Evolutionary conservation across 1,140 invertebrate species (phyloP).

Genomic region (Rhopalosiphum maidis): DNA sequence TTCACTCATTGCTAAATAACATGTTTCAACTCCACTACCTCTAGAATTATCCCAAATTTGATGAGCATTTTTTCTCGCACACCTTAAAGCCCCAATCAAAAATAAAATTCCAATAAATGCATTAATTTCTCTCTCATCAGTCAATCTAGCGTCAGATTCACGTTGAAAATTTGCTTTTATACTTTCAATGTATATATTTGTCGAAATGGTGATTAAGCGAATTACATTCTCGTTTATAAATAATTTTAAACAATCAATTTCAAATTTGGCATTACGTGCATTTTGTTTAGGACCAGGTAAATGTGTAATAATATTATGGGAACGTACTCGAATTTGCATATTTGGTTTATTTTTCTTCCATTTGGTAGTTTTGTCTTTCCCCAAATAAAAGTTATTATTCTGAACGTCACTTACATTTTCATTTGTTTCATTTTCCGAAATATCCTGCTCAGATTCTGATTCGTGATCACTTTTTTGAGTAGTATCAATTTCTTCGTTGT

Average conservation of each 20-base stretch:
- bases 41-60: conserved; percentile 61
- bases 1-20: conserved; percentile 60
- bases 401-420: conserved; percentile 6
- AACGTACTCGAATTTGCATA: not conserved
- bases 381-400: conserved; percentile 41
- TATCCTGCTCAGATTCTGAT: not conserved
- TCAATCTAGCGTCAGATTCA: conserved; percentile 50
- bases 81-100: conserved; percentile 60
- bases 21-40: conserved; percentile 60
- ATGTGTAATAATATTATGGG: conserved; percentile 34
- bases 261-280: no score
- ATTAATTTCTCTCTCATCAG: conserved; percentile 58
- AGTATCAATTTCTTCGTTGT: not conserved
- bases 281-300: not conserved
- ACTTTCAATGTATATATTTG: conserved; percentile 31
- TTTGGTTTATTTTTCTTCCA: conserved; percentile 33
- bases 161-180: conserved; percentile 5
- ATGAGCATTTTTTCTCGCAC: conserved; percentile 59
- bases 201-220: no score
- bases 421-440: conserved; percentile 15
- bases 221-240: no score
- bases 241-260: no score
- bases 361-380: not conserved
- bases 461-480: conserved; percentile 19
- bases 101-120: conserved; percentile 56